Evolutionary conservation across 2,113 vertebrate genomes (phyloP), one percentile per base, ranked within the genome.

Genomic region (Pseudois nayaur): DNA sequence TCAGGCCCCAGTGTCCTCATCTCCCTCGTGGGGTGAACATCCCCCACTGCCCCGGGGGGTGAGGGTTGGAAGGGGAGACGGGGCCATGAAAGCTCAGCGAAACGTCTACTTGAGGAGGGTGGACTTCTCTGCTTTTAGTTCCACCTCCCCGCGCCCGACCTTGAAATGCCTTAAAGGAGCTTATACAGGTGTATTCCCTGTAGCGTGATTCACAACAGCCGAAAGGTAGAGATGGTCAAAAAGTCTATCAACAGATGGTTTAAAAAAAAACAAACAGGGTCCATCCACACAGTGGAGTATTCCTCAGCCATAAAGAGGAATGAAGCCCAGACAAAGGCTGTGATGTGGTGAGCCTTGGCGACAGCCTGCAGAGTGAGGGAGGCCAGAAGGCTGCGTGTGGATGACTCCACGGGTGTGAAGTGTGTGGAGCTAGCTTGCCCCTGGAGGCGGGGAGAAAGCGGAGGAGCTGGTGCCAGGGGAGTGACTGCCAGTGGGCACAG

Each of bases 221-320:
- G 3, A 27, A 43, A 76, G 23, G 48, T 29, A 17, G 87, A 33
- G 25, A 33, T 11, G 1, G 89, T 48, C 16, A 14, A 25, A 1
- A 5, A 19, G 54, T 45, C 71, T 16, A 0, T 36, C 55, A 2
- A 2, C 27, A 4, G 40, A 43, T 14, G 36, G 40, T 3, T 31
- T n/a, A 3, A 16, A 11, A 67, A 64, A 11, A 71, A 12, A 21
- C 4, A 8, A n/a, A 25, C 4, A 12, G 3, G 48, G 8, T 25
- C 29, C 4, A 0, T 21, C 45, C 10, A 1, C 11, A 14, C 25
- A 0, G 2, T 0, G 25, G 62, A 76, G 3, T 9, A 4, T 10
- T 21, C 19, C 52, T 64, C 1, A 1, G 83, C 57, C 45, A 3
- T 48, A 4, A 27, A n/a, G 27, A 84, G 33, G 50, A 31, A 0